These are phyloP conservation scores for Melospiza melodia DNA, from an alignment of 2,113 vertebrate species.

Conservation along the genomic window DNA sequence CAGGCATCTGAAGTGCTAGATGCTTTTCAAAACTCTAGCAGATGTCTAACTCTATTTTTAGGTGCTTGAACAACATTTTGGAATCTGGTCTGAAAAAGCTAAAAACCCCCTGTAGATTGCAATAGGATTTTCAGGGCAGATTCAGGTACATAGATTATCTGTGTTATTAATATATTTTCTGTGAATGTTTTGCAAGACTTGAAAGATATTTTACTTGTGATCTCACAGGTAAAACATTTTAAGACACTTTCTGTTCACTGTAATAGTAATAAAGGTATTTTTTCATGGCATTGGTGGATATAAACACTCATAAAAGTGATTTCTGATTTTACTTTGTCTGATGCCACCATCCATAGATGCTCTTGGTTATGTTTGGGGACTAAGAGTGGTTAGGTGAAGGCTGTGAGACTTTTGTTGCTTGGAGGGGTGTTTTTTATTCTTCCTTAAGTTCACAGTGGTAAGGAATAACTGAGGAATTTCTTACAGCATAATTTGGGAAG, in stretches of 20 bases:
- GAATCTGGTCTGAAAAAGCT: background rate
- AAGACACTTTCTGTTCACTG: background rate
- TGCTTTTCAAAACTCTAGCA: background rate
- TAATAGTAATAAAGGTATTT: background rate
- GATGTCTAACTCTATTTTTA: conserved; percentile 15
- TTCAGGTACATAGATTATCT: background rate
- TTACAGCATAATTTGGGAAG: background rate
- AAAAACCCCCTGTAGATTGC: background rate
- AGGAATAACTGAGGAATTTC: background rate
- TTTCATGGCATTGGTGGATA: background rate
- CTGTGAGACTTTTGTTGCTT: background rate
- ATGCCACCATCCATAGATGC: background rate
- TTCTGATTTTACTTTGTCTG: background rate
- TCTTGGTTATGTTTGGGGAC: background rate
- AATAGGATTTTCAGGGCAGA: background rate
- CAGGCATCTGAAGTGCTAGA: background rate
- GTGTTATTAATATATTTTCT: background rate
- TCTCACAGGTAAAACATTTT: background rate
- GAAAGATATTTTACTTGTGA: background rate
- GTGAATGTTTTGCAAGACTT: background rate
- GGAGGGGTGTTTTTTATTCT: background rate
- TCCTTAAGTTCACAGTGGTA: no score
- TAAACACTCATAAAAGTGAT: background rate
- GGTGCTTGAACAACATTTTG: background rate
- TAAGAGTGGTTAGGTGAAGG: background rate